Evolutionary conservation across 1,140 invertebrate species (phyloP), one percentile per base, ranked within the genome.

Genomic region (Galendromus occidentalis): DNA sequence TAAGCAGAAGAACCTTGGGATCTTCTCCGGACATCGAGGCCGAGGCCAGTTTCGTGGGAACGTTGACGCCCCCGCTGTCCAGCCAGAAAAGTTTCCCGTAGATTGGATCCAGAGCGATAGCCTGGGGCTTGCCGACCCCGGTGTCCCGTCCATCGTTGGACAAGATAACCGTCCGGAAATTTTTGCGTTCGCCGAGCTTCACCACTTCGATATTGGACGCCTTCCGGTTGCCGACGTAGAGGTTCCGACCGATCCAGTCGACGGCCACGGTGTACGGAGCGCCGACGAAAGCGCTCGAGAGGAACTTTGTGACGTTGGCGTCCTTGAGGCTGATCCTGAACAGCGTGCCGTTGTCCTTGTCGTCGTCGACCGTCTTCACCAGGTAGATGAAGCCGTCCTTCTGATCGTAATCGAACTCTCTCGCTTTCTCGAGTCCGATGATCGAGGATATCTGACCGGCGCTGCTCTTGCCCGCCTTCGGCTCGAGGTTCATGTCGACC

Each of bases 71-170:
- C 6, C 94, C 95, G 69, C 90, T 87, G 73, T 98, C 95, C 1
- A 93, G 82, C 93, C 94, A 98, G 76, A 91, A 96, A 7, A 96
- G 75, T 78, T 86, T 86, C 79, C 91, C 95, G 70, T 88, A 86
- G 2, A 82, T 81, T 0, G 94, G 92, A 79, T 98, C 91, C 1
- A 98, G 77, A 66, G 84, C 88, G 55, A 98, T 83, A 0, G 86
- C 82, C 70, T 84, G 86, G 0, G 94, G 94, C 71, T 84, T 84
- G 0, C 88, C 86, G 9, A 97, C 88, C 0, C 90, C 91, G 0
- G 81, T 83, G 63, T 80, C 82, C 65, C 84, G 89, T 0, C 93
- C 92, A 72, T 91, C 86, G 73, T 97, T 97, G 0, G 86, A 85
- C 20, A 98, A 75, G 25, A 98, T 83, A 2, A 95, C 85, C 28